Percentiles rank a stretch among this genome's conserved stretches.
Conservation (phyloP, 1,140 invertebrate species). For the Steinernema khuongi region DNA sequence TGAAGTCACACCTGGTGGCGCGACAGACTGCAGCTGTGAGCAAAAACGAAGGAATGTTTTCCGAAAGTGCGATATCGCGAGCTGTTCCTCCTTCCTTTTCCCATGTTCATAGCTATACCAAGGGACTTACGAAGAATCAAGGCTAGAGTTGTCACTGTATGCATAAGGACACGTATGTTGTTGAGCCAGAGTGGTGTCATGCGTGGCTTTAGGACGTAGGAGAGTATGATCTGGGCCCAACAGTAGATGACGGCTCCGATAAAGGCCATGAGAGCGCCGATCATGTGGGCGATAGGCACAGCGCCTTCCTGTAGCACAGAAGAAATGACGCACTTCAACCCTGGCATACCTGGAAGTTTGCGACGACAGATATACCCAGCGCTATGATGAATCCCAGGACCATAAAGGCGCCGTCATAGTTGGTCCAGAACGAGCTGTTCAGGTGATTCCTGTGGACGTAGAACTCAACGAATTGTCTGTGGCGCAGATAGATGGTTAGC, state of each 20-base stretch:
- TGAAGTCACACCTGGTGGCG: no score
- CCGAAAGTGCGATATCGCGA: no score
- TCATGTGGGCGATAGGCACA: slow-evolving; percentile 6
- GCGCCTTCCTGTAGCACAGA: slow-evolving; percentile 31
- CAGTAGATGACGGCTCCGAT: slow-evolving; percentile 25
- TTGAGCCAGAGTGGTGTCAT: slow-evolving; percentile 27
- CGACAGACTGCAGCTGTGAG: no score
- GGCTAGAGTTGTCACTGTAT: slow-evolving; percentile 16
- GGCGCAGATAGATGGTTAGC: slow-evolving; percentile 30
- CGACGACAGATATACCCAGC: slow-evolving; percentile 32
- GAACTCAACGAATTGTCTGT: slow-evolving; percentile 37
- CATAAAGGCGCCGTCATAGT: slow-evolving; percentile 14
- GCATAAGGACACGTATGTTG: slow-evolving; percentile 18
- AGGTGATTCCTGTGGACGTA: slow-evolving; percentile 25
- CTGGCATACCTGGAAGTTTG: slow-evolving; percentile 21
- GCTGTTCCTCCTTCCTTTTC: no score
- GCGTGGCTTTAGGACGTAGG: slow-evolving; percentile 21
- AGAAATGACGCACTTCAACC: background rate
- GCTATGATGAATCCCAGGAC: slow-evolving; percentile 18
- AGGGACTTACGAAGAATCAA: slow-evolving; percentile 29
- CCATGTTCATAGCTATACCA: no score
- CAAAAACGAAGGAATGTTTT: no score
- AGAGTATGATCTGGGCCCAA: slow-evolving; percentile 32
- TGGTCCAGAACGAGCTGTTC: background rate
- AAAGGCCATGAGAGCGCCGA: slow-evolving; percentile 24